Evolutionary conservation across 2,888 invertebrate genomes (phyloP).

Genomic region (Formica aserva): DNA sequence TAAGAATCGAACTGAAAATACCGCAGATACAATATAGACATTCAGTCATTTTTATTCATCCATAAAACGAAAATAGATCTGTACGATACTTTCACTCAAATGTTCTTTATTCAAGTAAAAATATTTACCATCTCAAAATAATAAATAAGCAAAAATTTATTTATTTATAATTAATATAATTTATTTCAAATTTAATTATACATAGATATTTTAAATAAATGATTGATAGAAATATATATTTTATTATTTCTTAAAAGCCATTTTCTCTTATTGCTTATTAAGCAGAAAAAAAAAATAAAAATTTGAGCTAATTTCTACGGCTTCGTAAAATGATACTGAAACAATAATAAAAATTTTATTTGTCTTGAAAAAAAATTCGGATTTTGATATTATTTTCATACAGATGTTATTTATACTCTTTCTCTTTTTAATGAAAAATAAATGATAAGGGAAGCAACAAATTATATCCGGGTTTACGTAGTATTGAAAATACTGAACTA

Average conservation of each 20-base stretch:
- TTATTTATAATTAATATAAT: not conserved
- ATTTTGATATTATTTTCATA: not conserved
- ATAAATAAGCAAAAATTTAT: not conserved
- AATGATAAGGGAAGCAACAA: not conserved
- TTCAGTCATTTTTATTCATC: not conserved
- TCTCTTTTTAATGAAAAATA: not conserved
- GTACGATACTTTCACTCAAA: not conserved
- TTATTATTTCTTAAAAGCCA: not conserved
- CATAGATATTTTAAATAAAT: not conserved
- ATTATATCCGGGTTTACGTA: not conserved
- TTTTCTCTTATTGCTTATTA: not conserved
- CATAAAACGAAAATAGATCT: not conserved
- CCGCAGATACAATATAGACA: not conserved
- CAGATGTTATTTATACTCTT: conserved; percentile 2
- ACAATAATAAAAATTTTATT: not conserved
- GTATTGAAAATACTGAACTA: not conserved
- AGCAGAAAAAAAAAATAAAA: not conserved
- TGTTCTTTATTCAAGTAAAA: not conserved
- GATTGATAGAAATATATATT: not conserved
- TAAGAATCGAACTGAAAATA: conserved; percentile 34
- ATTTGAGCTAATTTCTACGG: not conserved
- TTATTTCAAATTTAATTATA: too few relatives aligned
- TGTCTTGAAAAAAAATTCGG: not conserved
- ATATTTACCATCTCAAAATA: not conserved
- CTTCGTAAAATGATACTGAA: not conserved